These are phyloP conservation scores for Caenorhabditis tropicalis DNA, from an alignment of 1,140 invertebrate species.

Conservation along the genomic window DNA sequence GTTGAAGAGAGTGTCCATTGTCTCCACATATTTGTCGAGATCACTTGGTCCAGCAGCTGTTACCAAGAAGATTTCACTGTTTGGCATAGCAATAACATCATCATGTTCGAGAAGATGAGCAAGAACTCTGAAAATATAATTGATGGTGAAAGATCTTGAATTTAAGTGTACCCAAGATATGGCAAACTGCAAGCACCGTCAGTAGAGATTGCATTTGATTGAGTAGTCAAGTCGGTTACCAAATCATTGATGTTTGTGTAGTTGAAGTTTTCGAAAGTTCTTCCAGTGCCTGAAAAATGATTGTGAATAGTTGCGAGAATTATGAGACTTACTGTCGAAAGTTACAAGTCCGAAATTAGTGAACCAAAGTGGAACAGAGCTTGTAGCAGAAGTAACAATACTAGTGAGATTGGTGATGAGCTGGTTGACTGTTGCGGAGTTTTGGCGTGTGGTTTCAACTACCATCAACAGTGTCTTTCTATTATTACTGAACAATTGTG, in stretches of 20 bases:
- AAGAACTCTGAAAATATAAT: constrained; percentile 14
- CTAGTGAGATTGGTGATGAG: constrained; percentile 5
- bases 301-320: not conserved
- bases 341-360: constrained; percentile 50
- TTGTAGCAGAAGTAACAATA: constrained; percentile 12
- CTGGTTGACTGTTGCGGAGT: constrained; percentile 29
- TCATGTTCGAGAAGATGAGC: not conserved
- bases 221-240: not conserved
- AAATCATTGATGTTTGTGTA: constrained; percentile 4
- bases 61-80: constrained; percentile 51
- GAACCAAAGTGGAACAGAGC: constrained; percentile 44
- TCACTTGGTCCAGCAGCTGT: constrained; percentile 41
- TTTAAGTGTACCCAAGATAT: not conserved
- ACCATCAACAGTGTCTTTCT: constrained; percentile 47
- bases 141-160: not conserved
- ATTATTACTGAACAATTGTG: constrained; percentile 33
- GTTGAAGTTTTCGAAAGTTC: not conserved
- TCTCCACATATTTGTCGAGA: not conserved
- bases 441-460: constrained; percentile 47
- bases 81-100: constrained; percentile 38
- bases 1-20: constrained; percentile 10
- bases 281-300: constrained; percentile 12
- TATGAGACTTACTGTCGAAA: constrained; percentile 40
- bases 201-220: not conserved
- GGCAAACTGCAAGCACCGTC: constrained; percentile 36